These are phyloP conservation scores for Nipponacmea schrenckii DNA, from an alignment of 2,888 invertebrate species.

Conservation along the genomic window DNA sequence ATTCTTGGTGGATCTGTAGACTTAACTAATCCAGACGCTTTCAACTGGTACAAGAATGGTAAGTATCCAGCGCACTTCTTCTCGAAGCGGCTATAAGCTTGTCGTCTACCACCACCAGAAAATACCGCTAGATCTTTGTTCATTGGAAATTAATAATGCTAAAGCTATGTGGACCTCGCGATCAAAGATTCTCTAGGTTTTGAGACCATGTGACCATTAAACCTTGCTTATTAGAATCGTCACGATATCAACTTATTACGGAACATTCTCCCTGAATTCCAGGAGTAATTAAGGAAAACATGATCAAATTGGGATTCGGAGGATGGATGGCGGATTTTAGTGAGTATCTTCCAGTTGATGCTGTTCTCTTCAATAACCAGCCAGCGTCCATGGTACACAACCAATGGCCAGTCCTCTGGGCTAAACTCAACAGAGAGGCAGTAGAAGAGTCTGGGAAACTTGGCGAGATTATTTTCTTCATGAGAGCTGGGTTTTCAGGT, in stretches of 20 bases:
- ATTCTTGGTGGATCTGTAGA: slow-evolving; percentile 57
- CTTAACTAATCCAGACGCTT: slow-evolving; percentile 55
- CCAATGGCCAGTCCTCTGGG: slow-evolving; percentile 59
- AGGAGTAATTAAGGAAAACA: slow-evolving; percentile 49
- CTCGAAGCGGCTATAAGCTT: too few relatives aligned
- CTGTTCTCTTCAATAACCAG: slow-evolving; percentile 35
- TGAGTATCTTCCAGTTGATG: slow-evolving; percentile 57
- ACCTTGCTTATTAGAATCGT: too few relatives aligned
- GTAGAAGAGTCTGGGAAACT: slow-evolving; percentile 51
- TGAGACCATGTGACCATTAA: too few relatives aligned
- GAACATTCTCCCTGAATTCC: neutral
- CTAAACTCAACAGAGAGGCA: slow-evolving; percentile 53
- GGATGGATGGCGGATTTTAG: slow-evolving; percentile 66
- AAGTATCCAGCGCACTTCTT: neutral
- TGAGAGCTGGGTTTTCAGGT: slow-evolving; percentile 58
- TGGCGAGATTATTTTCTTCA: slow-evolving; percentile 59
- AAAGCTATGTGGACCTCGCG: too few relatives aligned
- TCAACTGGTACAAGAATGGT: slow-evolving; percentile 55
- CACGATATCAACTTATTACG: too few relatives aligned
- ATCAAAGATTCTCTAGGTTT: too few relatives aligned
- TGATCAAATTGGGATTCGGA: slow-evolving; percentile 57
- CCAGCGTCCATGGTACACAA: slow-evolving; percentile 49
- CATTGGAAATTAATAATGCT: too few relatives aligned
- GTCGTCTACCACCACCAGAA: too few relatives aligned
- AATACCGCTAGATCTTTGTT: too few relatives aligned